Evolutionary conservation across 1,140 invertebrate species (phyloP).

Genomic region (Alviniconcha marisindica): DNA sequence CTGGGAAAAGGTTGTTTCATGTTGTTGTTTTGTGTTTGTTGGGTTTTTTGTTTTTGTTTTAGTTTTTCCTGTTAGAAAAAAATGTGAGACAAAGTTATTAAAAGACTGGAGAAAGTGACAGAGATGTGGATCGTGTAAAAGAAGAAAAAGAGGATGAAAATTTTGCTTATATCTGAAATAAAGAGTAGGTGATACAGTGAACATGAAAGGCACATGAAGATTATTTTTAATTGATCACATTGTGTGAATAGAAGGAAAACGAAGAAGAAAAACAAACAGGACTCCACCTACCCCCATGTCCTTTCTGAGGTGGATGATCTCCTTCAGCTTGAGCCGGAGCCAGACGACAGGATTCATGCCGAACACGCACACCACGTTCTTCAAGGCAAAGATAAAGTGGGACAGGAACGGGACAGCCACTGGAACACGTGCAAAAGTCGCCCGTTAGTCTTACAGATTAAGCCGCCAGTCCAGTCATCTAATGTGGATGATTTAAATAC

Average conservation of each 20-base stretch:
- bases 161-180: no score
- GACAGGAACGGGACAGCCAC: slow-evolving; percentile 65
- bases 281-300: slow-evolving; percentile 60
- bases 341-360: slow-evolving; percentile 69
- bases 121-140: no score
- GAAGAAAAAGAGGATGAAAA: no score
- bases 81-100: no score
- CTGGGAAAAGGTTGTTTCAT: neutral
- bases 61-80: neutral
- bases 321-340: slow-evolving; percentile 57
- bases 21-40: neutral
- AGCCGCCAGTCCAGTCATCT: no score
- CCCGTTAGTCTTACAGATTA: no score
- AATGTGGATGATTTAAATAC: no score
- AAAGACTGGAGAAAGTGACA: no score
- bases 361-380: slow-evolving; percentile 66
- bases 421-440: slow-evolving; percentile 53
- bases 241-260: no score
- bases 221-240: no score
- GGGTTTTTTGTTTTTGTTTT: neutral
- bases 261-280: neutral
- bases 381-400: slow-evolving; percentile 65
- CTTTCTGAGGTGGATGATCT: slow-evolving; percentile 59
- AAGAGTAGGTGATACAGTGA: no score
- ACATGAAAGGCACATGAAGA: no score